These are phyloP conservation scores for Campoletis sonorensis DNA, from an alignment of 1,140 invertebrate genomes.

Conservation along the genomic window DNA sequence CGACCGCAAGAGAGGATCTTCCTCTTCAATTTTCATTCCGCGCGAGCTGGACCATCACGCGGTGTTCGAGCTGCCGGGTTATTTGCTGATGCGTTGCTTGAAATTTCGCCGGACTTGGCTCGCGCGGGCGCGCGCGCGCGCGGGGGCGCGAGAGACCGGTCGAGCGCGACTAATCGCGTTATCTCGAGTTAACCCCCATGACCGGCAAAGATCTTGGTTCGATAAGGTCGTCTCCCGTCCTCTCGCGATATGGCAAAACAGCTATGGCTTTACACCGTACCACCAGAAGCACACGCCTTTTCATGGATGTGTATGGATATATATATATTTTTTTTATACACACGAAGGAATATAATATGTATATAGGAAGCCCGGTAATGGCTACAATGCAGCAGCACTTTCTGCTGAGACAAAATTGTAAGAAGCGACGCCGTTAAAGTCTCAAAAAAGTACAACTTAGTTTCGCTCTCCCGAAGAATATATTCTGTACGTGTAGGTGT, in stretches of 20 bases:
- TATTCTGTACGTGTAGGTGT: not conserved
- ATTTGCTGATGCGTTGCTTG: conserved; percentile 56
- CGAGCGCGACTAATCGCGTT: conserved; percentile 60
- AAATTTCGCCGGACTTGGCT: conserved; percentile 62
- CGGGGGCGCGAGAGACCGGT: conserved; percentile 58
- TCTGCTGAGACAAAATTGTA: conserved; percentile 62
- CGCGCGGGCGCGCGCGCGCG: conserved; percentile 50
- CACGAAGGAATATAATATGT: not conserved
- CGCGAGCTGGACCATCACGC: conserved; percentile 16
- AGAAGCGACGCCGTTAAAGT: conserved; percentile 32
- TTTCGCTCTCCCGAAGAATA: not conserved
- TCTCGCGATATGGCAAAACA: conserved; percentile 21
- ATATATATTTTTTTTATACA: no score
- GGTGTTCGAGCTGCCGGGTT: conserved; percentile 39
- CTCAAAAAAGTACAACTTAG: conserved; percentile 8
- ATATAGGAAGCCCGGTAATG: conserved; percentile 28
- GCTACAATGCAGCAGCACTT: not conserved
- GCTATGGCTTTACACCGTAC: conserved; percentile 7
- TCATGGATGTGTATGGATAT: conserved; percentile 24
- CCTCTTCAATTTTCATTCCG: conserved; percentile 63
- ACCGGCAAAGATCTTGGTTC: conserved; percentile 61
- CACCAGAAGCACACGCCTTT: conserved; percentile 24
- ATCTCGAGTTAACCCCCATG: conserved; percentile 67
- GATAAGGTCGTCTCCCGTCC: conserved; percentile 58
- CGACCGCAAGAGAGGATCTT: conserved; percentile 42